Conservation (phyloP, 2,113 vertebrate genomes). For the Pomatostomus ruficeps region DNA sequence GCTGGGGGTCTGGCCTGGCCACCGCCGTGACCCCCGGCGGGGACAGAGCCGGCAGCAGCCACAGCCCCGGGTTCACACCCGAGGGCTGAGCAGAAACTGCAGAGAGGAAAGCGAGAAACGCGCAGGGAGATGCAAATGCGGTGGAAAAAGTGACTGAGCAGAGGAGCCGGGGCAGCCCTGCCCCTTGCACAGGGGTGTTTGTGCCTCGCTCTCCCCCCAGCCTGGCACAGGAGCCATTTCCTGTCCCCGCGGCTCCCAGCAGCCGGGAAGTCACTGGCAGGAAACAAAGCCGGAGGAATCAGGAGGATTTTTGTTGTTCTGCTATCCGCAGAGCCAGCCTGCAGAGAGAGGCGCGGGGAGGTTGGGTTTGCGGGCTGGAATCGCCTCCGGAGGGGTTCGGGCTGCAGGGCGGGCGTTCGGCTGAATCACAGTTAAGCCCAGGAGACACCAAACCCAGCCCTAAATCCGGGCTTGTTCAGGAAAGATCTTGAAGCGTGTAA, state of each 20-base stretch:
- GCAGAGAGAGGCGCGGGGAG: not conserved
- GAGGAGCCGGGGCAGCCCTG: not conserved
- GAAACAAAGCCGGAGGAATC: not conserved
- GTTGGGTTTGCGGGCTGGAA: not conserved
- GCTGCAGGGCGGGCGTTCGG: not conserved
- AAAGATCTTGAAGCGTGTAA: not conserved
- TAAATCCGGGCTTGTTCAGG: not conserved
- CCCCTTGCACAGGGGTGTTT: not conserved
- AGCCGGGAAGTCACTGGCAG: not conserved
- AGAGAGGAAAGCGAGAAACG: not conserved
- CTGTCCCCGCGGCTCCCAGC: not conserved
- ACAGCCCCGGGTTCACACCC: not conserved
- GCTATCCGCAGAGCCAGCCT: not conserved
- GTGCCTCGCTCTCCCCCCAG: not conserved
- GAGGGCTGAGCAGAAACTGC: not conserved
- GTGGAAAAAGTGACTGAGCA: constrained; percentile 66
- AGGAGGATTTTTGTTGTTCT: not conserved
- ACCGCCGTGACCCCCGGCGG: not conserved
- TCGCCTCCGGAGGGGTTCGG: not conserved
- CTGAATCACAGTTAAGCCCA: not conserved
- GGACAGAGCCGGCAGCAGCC: not conserved
- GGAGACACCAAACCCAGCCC: not conserved
- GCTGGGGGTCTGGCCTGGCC: not conserved
- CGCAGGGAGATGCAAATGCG: constrained; percentile 58
- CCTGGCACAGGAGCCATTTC: not conserved